A percentile compares a stretch with the other conserved stretches of the same genome.
Conservation (phyloP, 2,113 vertebrate genomes). For the Labeo catla region DNA sequence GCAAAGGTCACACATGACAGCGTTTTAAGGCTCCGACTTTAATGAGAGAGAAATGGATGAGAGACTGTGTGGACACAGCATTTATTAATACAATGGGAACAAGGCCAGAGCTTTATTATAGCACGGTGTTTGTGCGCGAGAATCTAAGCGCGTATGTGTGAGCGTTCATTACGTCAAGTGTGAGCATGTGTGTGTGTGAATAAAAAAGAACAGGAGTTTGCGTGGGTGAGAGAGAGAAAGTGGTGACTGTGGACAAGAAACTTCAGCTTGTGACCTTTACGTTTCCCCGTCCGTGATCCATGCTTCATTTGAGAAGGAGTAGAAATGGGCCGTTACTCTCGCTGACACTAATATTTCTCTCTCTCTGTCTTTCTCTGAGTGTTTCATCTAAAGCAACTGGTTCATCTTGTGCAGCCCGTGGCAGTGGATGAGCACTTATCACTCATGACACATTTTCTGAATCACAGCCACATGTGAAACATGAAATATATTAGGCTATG, state of each 20-base stretch:
- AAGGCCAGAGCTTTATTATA: constrained; percentile 32
- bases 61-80: constrained; percentile 46
- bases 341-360: constrained; percentile 37
- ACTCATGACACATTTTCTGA: not conserved
- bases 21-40: constrained; percentile 57
- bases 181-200: not conserved
- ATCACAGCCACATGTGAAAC: constrained; percentile 27
- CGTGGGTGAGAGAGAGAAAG: constrained; percentile 16
- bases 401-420: not conserved
- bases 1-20: constrained; percentile 66
- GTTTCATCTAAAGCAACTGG: not conserved
- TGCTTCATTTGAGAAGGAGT: constrained; percentile 35
- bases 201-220: constrained; percentile 27
- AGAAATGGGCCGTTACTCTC: constrained; percentile 40
- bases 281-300: constrained; percentile 42
- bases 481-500: constrained; percentile 18
- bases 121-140: constrained; percentile 25
- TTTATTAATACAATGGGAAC: constrained; percentile 48
- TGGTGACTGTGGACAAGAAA: constrained; percentile 21
- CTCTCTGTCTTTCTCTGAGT: not conserved
- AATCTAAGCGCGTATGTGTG: constrained; percentile 25
- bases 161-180: not conserved
- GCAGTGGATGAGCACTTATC: constrained; percentile 12
- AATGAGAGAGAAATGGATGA: constrained; percentile 57
- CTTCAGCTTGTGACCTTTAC: constrained; percentile 56